Evolutionary conservation across 1,140 invertebrate genomes (phyloP), one percentile per base, ranked within the genome.

Genomic region (Scaptodrosophila lebanonensis): DNA sequence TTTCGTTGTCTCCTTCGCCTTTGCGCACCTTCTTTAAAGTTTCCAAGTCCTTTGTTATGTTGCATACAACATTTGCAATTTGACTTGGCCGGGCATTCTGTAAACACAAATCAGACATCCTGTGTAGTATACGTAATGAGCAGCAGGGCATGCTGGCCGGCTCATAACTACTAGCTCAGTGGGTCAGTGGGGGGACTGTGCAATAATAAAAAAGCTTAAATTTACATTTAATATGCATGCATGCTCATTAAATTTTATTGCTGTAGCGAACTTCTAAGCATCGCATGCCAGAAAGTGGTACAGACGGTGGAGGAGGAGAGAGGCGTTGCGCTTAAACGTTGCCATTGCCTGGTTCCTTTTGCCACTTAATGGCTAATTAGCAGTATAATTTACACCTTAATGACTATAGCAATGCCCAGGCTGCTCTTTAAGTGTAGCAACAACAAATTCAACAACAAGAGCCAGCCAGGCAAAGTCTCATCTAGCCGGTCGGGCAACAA

Each of bases 311-410:
- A 27, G 47, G 47, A 12, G 20, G 25, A 29, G 30, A 29, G 35
- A 12, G 39, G 47, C 56, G 53, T 50, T 57, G 67, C 64, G 51
- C 45, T 66, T 69, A 52, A 69, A 69, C 66, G 59, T 36, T 51
- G 56, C 44, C 36, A 33, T 27, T 25, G 35, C 22, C 16, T 52
- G 11, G 42, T 53, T 48, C 52, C 59, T 58, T 63, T 72, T 61
- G 64, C 64, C 68, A 56, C 73, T 79, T 79, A 79, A 79, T 79
- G 73, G 68, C 73, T 79, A 79, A 79, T 79, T 79, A 79, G 65
- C 73, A 70, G 73, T 79, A 79, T 79, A 79, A 79, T 79, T 79
- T 79, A 79, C 73, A 79, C 73, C 68, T 77, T 79, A 77, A 77
- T 77, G 68, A 79, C 73, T 72, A 68, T 60, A 77, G 68, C 73